phyloP scores from a whole-genome alignment of 2,113 vertebrate genomes.

The Equus quagga region DNA sequence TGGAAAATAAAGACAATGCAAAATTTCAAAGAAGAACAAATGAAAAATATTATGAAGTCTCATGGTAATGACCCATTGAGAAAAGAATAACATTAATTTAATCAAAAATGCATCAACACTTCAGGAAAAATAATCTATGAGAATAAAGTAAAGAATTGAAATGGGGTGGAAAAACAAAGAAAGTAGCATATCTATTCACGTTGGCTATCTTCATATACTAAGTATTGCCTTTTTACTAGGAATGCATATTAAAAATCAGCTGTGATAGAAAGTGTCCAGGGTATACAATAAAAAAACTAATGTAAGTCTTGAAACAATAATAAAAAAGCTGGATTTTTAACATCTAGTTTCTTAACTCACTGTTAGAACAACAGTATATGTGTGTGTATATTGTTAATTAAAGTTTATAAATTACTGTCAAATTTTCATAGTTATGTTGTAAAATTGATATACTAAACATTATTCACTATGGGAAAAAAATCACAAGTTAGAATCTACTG shows the following conservation, averaged over 20 bases:
- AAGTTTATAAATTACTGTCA: not conserved
- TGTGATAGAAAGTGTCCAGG: not conserved
- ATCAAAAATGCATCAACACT: slow-evolving; percentile 51
- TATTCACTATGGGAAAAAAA: not conserved
- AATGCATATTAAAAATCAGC: not conserved
- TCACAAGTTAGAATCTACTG: not conserved
- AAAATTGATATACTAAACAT: not conserved
- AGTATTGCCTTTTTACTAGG: not conserved
- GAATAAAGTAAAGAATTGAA: not conserved
- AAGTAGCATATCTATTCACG: not conserved
- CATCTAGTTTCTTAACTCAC: not conserved
- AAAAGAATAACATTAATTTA: slow-evolving; percentile 70
- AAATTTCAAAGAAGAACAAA: slow-evolving; percentile 69
- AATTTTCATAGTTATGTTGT: not conserved
- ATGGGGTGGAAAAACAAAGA: not conserved
- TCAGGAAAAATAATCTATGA: slow-evolving; percentile 58
- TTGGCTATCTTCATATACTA: not conserved
- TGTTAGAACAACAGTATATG: not conserved
- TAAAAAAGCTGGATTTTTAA: not conserved
- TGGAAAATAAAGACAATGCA: slow-evolving; percentile 72
- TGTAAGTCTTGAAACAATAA: not conserved
- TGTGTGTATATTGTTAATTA: not conserved
- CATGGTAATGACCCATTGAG: slow-evolving; percentile 59
- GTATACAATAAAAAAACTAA: not conserved
- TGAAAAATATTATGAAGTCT: slow-evolving; percentile 71